A percentile compares a stretch with the other conserved stretches of the same genome.
Evolutionary conservation across 2,797 vertebrate genomes (phyloP).

Genomic region (Anabas testudineus): DNA sequence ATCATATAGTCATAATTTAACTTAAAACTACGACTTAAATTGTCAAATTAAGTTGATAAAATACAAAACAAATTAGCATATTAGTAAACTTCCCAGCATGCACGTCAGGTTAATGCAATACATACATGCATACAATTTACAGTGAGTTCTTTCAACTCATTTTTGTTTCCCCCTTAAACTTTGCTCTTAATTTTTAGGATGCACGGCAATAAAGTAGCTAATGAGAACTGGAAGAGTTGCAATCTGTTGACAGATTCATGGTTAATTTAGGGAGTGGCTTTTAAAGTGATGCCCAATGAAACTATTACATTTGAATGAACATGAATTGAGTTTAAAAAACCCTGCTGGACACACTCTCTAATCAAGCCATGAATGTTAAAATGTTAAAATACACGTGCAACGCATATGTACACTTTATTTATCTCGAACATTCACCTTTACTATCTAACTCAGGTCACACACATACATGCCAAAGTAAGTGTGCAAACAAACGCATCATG

Average conservation of each 20-base stretch:
- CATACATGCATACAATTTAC: no score
- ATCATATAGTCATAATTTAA: no score
- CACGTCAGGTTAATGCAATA: no score
- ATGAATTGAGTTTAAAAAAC: conserved; percentile 58
- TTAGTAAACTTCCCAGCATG: no score
- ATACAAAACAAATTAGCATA: no score
- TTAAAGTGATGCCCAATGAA: conserved; percentile 72
- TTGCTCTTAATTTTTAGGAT: conserved; percentile 54
- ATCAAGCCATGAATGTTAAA: conserved; percentile 70
- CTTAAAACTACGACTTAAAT: no score
- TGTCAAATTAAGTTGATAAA: no score
- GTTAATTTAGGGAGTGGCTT: conserved; percentile 61
- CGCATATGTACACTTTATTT: conserved; percentile 25
- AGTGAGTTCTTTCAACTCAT: conserved; percentile 64
- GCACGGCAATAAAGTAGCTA: conserved; percentile 56
- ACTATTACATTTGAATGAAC: conserved; percentile 55
- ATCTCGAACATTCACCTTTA: conserved; percentile 31
- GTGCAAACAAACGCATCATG: conserved; percentile 16
- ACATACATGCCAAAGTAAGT: conserved; percentile 29
- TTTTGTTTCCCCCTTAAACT: conserved; percentile 50
- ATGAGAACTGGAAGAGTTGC: conserved; percentile 54
- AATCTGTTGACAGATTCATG: conserved; percentile 75
- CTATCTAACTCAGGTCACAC: conserved; percentile 29
- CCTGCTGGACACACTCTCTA: conserved; percentile 62
- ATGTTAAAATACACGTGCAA: conserved; percentile 62